Evolutionary conservation across 2,797 vertebrate species (phyloP), one percentile per base, ranked within the genome.

Genomic region (Sciurus vulgaris): DNA sequence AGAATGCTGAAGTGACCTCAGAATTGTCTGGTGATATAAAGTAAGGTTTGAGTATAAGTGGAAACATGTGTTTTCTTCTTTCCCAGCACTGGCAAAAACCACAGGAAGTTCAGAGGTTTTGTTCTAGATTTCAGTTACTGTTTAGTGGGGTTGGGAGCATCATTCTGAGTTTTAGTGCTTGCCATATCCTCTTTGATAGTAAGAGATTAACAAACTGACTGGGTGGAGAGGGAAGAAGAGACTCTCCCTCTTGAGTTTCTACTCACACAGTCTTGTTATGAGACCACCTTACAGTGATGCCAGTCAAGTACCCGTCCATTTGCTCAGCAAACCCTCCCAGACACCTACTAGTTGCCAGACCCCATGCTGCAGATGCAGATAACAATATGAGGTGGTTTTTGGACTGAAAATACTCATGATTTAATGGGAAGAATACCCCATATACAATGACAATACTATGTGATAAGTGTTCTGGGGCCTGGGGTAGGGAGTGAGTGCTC

Each of bases 21-120:
- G 92, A 88, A 86, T 18, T 79, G 22, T 89, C 65, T 93, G 76
- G 51, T 33, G 56, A 96, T 18, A 93, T 79, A 82, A 87, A 93
- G 67, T 67, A 41, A 86, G 49, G 76, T 72, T 95, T 59, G 86
- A 73, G 54, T 77, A 44, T 94, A 51, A 54, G 44, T 51, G 26
- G 41, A 94, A 94, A 93, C 67, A 22, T 49, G n/a, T 26, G 22
- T 51, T 77, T 47, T 83, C 69, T n/a, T 85, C 24, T 79, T 47
- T 18, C 28, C 30, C 28, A 63, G 74, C 9, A 51, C 85, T 86
- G 77, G 92, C 61, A 95, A 76, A 61, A 85, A 30, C 33, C 76
- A 86, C 26, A 69, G 88, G 85, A 65, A 93, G 49, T n/a, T 91
- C 26, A 54, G 89, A 82, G 77, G 44, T 49, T 91, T 92, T 84